phyloP scores from a whole-genome alignment of 2,113 vertebrate species.

The Lepidothrix coronata region DNA sequence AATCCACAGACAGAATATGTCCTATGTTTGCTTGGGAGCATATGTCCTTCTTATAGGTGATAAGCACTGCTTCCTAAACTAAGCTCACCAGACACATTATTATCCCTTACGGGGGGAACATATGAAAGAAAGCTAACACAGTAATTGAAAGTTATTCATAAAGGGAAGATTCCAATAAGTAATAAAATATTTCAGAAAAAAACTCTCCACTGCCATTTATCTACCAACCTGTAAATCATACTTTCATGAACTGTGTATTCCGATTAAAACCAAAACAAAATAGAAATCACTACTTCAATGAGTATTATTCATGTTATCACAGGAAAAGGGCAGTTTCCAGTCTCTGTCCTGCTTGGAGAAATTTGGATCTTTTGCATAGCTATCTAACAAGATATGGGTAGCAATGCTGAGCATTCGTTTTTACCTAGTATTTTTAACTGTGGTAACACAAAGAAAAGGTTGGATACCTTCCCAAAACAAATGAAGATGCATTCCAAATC shows the following conservation, averaged over 20 bases:
- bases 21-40: background rate
- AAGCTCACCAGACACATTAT: background rate
- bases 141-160: background rate
- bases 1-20: background rate
- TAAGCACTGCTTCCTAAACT: background rate
- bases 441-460: background rate
- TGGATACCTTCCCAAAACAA: background rate
- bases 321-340: background rate
- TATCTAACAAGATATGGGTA: background rate
- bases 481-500: background rate
- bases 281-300: background rate
- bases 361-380: background rate
- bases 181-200: background rate
- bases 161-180: background rate
- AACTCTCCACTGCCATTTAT: background rate
- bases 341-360: background rate
- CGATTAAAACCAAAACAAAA: background rate
- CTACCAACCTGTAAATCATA: background rate
- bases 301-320: background rate
- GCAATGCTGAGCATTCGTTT: fast-evolving
- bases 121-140: background rate
- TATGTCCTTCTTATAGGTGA: background rate
- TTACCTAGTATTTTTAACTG: background rate
- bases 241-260: background rate
- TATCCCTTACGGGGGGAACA: background rate